A percentile compares a stretch with the other conserved stretches of the same genome.
These are phyloP conservation scores for Tetragonula clypearis DNA, from an alignment of 1,140 invertebrate species.

Conservation along the genomic window DNA sequence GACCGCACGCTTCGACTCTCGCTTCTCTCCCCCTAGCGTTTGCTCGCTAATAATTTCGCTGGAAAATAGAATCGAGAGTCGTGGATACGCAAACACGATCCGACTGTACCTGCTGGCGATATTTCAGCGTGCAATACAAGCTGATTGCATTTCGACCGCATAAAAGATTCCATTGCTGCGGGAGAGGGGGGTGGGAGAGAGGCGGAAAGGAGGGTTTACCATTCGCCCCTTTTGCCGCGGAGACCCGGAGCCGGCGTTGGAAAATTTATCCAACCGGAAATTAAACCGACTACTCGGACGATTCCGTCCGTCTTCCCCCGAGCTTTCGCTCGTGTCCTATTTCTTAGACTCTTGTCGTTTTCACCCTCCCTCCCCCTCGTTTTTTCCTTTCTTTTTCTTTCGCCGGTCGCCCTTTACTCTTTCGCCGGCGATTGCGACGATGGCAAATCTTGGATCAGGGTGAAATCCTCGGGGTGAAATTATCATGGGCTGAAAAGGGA, in stretches of 20 bases:
- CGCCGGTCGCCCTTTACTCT: too few species aligned
- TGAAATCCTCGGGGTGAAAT: too few species aligned
- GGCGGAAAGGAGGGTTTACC: conserved; percentile 35
- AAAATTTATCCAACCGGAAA: conserved; percentile 70
- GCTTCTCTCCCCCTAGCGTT: too few species aligned
- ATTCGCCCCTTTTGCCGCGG: neutral
- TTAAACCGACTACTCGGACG: conserved; percentile 65
- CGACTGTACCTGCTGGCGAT: neutral
- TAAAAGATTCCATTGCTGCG: conserved; percentile 48
- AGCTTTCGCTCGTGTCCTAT: conserved; percentile 28
- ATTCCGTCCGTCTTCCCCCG: conserved; percentile 47
- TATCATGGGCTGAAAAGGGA: too few species aligned
- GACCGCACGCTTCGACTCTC: neutral
- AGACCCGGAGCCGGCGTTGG: conserved; percentile 19
- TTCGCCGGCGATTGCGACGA: too few species aligned
- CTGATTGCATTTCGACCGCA: conserved; percentile 56
- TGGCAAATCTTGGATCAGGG: too few species aligned
- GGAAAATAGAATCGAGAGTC: conserved; percentile 14
- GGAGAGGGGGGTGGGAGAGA: too few species aligned
- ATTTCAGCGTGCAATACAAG: conserved; percentile 37
- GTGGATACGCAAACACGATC: conserved; percentile 25
- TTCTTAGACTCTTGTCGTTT: neutral
- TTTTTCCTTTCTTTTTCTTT: neutral
- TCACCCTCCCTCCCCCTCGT: too few species aligned
- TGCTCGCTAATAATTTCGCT: conserved; percentile 19